These are phyloP conservation scores for Chrysaora quinquecirrha DNA, from an alignment of 30 jellyfish, hydroid and myxozoan species.

Conservation along the genomic window DNA sequence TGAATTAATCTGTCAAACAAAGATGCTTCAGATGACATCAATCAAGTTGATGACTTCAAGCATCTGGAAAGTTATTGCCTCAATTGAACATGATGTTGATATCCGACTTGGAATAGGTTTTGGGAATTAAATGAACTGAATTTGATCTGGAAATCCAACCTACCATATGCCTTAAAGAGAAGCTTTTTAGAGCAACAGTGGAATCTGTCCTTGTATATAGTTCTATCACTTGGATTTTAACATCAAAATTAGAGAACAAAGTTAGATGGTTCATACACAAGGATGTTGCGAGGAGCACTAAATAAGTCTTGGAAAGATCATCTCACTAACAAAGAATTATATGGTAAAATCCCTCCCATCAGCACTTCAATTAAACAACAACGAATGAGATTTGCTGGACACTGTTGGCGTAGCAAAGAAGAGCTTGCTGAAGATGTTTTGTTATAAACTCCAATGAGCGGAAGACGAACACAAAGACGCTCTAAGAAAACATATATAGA, in stretches of 20 bases:
- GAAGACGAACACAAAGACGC: conserved; percentile 15
- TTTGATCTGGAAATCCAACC: conserved; percentile 53
- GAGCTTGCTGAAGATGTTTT: conserved; percentile 34
- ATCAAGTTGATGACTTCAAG: background rate
- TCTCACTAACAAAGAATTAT: conserved; percentile 15
- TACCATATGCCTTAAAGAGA: conserved; percentile 16
- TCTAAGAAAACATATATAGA: conserved; percentile 17
- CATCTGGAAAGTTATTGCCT: background rate
- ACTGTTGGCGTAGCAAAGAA: conserved; percentile 29
- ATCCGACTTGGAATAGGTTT: no score
- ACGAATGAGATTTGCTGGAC: conserved; percentile 53
- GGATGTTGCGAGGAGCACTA: conserved; percentile 37
- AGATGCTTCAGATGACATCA: background rate
- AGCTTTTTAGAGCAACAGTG: conserved; percentile 38
- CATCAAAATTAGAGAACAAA: conserved; percentile 11
- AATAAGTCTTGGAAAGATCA: conserved; percentile 32
- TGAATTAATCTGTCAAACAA: background rate
- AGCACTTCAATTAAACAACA: conserved; percentile 7
- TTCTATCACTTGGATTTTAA: conserved; percentile 28
- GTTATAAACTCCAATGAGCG: conserved; percentile 40
- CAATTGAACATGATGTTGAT: no score
- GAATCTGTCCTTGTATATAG: conserved; percentile 40
- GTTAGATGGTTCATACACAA: conserved; percentile 39
- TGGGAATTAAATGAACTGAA: no score
- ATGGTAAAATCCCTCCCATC: conserved; percentile 21